Evolutionary conservation across 1,140 invertebrate genomes (phyloP), one percentile per base, ranked within the genome.

Genomic region (Aphidius ervi): DNA sequence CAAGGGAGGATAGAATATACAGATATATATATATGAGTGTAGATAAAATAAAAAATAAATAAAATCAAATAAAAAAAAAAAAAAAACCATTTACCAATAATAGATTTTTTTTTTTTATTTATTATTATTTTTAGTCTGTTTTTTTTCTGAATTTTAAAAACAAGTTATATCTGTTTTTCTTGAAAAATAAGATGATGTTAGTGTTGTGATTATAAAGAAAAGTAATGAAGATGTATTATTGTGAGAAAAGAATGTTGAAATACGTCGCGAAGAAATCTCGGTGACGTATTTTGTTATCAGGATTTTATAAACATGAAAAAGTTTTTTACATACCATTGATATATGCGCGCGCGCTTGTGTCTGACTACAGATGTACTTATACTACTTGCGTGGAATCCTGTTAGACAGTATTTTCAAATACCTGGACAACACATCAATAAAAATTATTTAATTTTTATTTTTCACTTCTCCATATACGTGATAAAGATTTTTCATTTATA

Each of bases 251-350:
- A 58, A 62, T 62, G 39, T 23, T 10, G 31, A 31, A 5, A 10
- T 62, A 46, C 54, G 49, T 62, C 48, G 56, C 48, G 61, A 62
- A 62, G 61, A 62, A 62, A 62, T 62, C 61, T 62, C 56, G 37
- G 31, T 48, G 16, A 49, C 49, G 61, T 48, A 46, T 62, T 62
- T 58, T 37, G 41, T 20, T 62, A 62, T 58, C 40, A 49, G 61
- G 61, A 58, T 43, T 54, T 40, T 56, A 62, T 42, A 16, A 62
- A 39, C 6, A 5, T 4, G 8, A 40, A 49, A 43, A 52, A 53
- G 42, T 6, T 43, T 40, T 20, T 10, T 56, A 9, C 23, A 10
- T 5, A 1, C n/a, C 9, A 9, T 9, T 53, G 10, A 20, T 7
- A 39, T 6, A 40, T 56, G 55, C 42, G 55, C 46, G 55, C 46